phyloP scores from a whole-genome alignment of 2,113 vertebrate genomes.

The Lagopus muta region DNA sequence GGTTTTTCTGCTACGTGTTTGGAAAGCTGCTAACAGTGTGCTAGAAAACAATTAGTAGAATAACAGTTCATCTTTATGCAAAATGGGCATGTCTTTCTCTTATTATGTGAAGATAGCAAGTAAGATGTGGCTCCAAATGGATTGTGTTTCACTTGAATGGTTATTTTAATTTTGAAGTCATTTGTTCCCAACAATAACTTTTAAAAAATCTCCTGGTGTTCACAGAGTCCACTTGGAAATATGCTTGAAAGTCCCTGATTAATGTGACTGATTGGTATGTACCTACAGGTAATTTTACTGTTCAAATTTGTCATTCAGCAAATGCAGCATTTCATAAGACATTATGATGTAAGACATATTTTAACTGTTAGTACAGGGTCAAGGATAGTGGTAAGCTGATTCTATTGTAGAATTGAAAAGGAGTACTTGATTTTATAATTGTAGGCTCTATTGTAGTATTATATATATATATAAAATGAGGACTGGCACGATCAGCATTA shows the following conservation, averaged over 20 bases:
- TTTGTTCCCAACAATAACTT: neutral
- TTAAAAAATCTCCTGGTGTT: neutral
- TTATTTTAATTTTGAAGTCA: neutral
- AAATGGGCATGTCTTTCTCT: neutral
- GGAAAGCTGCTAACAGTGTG: neutral
- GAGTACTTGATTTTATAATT: neutral
- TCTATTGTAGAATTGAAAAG: neutral
- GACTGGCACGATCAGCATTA: neutral
- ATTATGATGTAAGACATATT: neutral
- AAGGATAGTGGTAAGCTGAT: neutral
- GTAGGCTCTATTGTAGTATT: neutral
- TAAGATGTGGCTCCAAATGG: neutral
- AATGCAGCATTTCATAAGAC: neutral
- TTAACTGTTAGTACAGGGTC: neutral
- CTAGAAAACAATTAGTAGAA: neutral
- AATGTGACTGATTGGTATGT: neutral
- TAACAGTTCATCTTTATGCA: neutral
- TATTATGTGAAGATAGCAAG: neutral
- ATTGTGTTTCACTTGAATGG: neutral
- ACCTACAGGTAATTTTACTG: neutral
- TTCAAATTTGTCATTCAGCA: neutral
- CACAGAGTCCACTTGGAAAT: neutral
- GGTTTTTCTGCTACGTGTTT: neutral
- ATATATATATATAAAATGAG: neutral
- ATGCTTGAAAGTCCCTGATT: neutral